Evolutionary conservation across 2,797 vertebrate species (phyloP).

Genomic region (Acanthopagrus latus): DNA sequence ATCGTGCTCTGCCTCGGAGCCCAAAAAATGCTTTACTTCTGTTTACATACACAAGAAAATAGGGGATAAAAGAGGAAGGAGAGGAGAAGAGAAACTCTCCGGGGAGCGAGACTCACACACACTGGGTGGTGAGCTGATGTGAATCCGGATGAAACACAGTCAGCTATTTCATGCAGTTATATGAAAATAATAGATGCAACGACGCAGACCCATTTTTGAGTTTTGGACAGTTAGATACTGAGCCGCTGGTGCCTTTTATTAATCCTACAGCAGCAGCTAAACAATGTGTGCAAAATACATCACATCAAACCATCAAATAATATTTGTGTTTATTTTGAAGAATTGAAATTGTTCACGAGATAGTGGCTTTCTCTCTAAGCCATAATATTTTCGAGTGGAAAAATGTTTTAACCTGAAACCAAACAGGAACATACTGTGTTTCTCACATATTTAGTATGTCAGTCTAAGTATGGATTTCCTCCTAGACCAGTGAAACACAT

Average conservation of each 20-base stretch:
- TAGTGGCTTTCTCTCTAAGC: slow-evolving; percentile 5
- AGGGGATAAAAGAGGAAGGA: slow-evolving; percentile 68
- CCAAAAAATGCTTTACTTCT: slow-evolving; percentile 74
- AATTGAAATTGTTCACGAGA: neutral
- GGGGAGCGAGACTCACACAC: slow-evolving; percentile 59
- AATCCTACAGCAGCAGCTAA: slow-evolving; percentile 9
- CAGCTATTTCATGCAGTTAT: slow-evolving; percentile 45
- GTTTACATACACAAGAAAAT: slow-evolving; percentile 75
- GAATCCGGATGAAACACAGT: slow-evolving; percentile 66
- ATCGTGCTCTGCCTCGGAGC: slow-evolving; percentile 57
- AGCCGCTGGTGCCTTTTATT: slow-evolving; percentile 28
- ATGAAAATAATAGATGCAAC: slow-evolving; percentile 44
- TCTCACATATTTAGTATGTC: slow-evolving; percentile 30
- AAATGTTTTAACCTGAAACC: slow-evolving; percentile 18
- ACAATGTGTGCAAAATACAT: neutral
- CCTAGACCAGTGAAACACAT: slow-evolving; percentile 35
- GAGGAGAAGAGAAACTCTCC: slow-evolving; percentile 56
- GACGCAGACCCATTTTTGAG: slow-evolving; percentile 13
- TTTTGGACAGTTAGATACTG: slow-evolving; percentile 29
- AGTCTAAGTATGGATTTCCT: slow-evolving; percentile 67
- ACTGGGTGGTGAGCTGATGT: slow-evolving; percentile 62
- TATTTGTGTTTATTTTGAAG: neutral
- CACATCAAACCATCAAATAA: neutral
- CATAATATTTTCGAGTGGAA: slow-evolving; percentile 22
- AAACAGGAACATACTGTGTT: neutral